A percentile compares a stretch with the other conserved stretches of the same genome.
phyloP scores from a whole-genome alignment of 2,888 invertebrate species.

The Perdita meconis region DNA sequence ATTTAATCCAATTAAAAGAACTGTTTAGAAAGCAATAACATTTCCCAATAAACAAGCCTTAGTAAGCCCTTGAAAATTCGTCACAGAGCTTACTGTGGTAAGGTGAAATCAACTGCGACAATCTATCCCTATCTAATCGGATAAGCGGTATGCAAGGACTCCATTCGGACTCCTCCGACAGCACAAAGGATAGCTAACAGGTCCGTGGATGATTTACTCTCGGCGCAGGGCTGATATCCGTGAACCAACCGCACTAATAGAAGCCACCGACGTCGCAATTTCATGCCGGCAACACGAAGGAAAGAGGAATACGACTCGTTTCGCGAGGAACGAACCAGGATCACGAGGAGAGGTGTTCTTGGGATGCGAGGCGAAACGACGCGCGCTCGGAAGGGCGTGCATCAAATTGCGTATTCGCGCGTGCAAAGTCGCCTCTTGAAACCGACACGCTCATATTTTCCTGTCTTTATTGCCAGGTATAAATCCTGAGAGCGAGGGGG shows the following conservation, averaged over 20 bases:
- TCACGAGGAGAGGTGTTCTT: neutral
- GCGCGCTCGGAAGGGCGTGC: neutral
- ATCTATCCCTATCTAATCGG: constrained; percentile 16
- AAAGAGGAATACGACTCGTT: neutral
- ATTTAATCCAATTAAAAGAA: too few relatives aligned
- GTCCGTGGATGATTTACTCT: constrained; percentile 68
- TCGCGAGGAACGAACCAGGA: neutral
- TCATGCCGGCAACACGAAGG: too few relatives aligned
- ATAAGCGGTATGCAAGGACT: constrained; percentile 9
- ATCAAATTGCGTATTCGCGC: constrained; percentile 36
- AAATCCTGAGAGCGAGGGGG: constrained; percentile 29
- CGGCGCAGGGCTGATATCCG: constrained; percentile 30
- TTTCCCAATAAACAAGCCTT: too few relatives aligned
- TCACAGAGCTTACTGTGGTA: too few relatives aligned
- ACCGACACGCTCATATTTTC: constrained; percentile 36
- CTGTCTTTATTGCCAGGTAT: constrained; percentile 37
- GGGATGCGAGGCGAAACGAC: neutral
- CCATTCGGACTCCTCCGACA: constrained; percentile 36
- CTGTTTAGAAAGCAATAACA: too few relatives aligned
- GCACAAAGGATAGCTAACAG: constrained; percentile 64
- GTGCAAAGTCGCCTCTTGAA: constrained; percentile 15
- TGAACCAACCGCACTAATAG: constrained; percentile 39
- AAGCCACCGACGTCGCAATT: constrained; percentile 17
- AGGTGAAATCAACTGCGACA: neutral
- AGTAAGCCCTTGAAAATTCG: too few relatives aligned